phyloP scores from a whole-genome alignment of 2,888 invertebrate species.

The Pollenia labialis region DNA sequence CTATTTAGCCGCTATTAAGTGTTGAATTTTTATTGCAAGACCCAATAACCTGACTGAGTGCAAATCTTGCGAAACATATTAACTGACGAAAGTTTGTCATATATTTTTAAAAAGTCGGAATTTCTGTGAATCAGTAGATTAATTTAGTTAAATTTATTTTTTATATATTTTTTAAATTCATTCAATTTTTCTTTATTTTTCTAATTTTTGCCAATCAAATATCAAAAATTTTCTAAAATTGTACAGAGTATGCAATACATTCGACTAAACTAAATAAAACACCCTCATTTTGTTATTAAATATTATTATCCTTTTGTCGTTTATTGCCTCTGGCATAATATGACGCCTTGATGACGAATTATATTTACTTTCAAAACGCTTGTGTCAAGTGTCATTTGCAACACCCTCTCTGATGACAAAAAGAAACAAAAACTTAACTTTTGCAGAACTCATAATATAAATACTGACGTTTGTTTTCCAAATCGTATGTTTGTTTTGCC shows the following conservation, averaged over 20 bases:
- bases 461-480: conserved; percentile 22
- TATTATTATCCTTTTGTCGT: conserved; percentile 67
- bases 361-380: conserved; percentile 73
- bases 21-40: too few species aligned
- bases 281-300: conserved; percentile 54
- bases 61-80: too few species aligned
- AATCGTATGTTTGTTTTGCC: conserved; percentile 9
- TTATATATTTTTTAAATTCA: too few species aligned
- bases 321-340: conserved; percentile 68
- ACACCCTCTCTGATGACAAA: conserved; percentile 65
- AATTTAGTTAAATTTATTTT: too few species aligned
- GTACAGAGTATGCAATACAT: neutral
- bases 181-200: neutral
- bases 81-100: too few species aligned
- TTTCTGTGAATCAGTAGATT: too few species aligned
- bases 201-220: neutral
- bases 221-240: neutral
- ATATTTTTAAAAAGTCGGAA: too few species aligned
- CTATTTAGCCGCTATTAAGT: too few species aligned
- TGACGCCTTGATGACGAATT: conserved; percentile 74
- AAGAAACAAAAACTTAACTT: conserved; percentile 56
- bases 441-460: conserved; percentile 50
- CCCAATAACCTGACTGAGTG: too few species aligned
- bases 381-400: conserved; percentile 74
- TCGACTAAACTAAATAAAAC: conserved; percentile 39